These are phyloP conservation scores for Psylliodes chrysocephalus DNA, from an alignment of 2,888 invertebrate genomes.

Conservation along the genomic window DNA sequence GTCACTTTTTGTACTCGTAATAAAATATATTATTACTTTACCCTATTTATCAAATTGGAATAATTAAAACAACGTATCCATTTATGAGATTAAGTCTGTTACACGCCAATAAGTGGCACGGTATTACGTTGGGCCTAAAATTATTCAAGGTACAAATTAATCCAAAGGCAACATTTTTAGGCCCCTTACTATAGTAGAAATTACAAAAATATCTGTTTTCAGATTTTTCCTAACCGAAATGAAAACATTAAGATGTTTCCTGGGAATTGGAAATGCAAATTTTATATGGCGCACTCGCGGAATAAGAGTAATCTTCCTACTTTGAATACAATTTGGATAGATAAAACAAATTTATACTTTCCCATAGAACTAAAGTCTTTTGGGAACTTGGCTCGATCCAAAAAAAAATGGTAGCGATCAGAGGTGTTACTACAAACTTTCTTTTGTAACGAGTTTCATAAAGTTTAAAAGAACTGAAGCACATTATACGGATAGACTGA, in stretches of 20 bases:
- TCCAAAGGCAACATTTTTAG: too few species aligned
- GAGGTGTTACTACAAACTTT: background rate
- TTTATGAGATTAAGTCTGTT: too few species aligned
- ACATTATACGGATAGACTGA: background rate
- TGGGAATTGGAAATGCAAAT: slow-evolving; percentile 35
- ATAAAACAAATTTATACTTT: slow-evolving; percentile 29
- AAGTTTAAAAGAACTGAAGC: background rate
- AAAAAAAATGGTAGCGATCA: background rate
- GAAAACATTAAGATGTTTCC: slow-evolving; percentile 21
- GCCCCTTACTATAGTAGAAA: background rate
- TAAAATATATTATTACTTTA: too few species aligned
- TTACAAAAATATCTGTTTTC: slow-evolving; percentile 2
- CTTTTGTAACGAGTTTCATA: background rate
- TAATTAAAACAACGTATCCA: too few species aligned
- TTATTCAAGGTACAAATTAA: too few species aligned
- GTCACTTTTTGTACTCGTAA: too few species aligned
- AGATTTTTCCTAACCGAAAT: slow-evolving; percentile 14
- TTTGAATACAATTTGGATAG: slow-evolving; percentile 23
- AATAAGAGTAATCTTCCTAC: slow-evolving; percentile 20
- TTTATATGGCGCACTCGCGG: slow-evolving; percentile 24
- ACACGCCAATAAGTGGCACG: too few species aligned
- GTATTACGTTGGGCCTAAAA: too few species aligned
- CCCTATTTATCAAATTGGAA: too few species aligned
- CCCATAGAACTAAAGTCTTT: slow-evolving; percentile 16
- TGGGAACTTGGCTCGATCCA: background rate